A percentile compares a stretch with the other conserved stretches of the same genome.
These are phyloP conservation scores for Pelagia noctiluca DNA, from an alignment of 30 jellyfish, hydroid and myxozoan genomes.

Conservation along the genomic window DNA sequence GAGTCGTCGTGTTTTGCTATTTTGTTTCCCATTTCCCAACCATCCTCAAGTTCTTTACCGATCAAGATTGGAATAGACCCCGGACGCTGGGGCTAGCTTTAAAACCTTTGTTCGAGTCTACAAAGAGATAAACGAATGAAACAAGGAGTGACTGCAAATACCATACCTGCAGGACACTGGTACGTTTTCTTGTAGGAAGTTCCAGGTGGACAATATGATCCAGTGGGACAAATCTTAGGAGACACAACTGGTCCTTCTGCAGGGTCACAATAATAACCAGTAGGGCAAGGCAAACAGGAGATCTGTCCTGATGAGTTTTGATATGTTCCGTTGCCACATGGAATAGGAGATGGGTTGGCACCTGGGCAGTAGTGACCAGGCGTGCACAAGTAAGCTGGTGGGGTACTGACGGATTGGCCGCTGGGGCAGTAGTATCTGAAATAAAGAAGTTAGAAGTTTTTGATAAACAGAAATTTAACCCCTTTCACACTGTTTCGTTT, in stretches of 20 bases:
- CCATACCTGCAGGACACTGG: conserved; percentile 88
- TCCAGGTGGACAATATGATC: conserved; percentile 84
- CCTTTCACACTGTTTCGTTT: conserved; percentile 57
- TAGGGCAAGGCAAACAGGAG: conserved; percentile 83
- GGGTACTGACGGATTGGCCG: conserved; percentile 87
- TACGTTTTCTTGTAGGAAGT: conserved; percentile 53
- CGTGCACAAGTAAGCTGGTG: conserved; percentile 75
- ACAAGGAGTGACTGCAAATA: too few species aligned
- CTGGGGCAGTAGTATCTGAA: conserved; percentile 93
- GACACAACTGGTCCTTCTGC: conserved; percentile 91
- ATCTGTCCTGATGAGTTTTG: conserved; percentile 88
- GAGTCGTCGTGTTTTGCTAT: too few species aligned
- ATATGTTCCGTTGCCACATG: conserved; percentile 92
- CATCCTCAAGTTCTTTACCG: too few species aligned
- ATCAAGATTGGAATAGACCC: too few species aligned
- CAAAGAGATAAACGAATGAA: too few species aligned
- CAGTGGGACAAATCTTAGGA: conserved; percentile 88
- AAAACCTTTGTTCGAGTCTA: too few species aligned
- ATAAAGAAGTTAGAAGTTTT: not conserved
- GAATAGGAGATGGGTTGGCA: conserved; percentile 70
- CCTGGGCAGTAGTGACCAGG: conserved; percentile 92
- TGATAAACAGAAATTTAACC: conserved; percentile 26
- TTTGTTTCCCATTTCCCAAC: too few species aligned
- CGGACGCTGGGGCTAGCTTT: too few species aligned
- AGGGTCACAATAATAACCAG: conserved; percentile 95